Evolutionary conservation across 2,888 invertebrate species (phyloP), one percentile per base, ranked within the genome.

Genomic region (Microctonus hyperodae): DNA sequence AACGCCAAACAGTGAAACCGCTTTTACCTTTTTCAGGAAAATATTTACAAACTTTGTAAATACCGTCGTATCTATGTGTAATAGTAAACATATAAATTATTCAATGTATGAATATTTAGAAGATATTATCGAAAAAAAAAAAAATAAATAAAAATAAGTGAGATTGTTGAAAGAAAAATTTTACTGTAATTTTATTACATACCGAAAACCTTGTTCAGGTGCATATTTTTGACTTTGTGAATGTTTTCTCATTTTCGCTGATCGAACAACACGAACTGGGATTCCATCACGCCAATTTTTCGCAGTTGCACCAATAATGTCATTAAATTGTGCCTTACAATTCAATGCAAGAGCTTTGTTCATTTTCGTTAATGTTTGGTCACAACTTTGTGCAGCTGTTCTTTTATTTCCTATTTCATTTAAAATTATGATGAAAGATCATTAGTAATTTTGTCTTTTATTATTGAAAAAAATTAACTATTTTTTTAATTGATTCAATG

Each of bases 11-110:
- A 9, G 88, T 85, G 79, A 89, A 93, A 0, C 94, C 94, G 1
- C 93, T 91, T 75, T 90, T 87, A 0, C 93, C 94, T 67, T 87
- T 90, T 79, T 91, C 91, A 0, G 91, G 91, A 84, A 91, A 94
- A 79, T 94, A 95, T 75, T 91, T 93, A 0, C 93, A 91, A 0
- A 95, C 90, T 85, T 95, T 95, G 83, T 95, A 95, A 61, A 94
- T 90, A 0, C 95, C 95, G 78, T 95, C 95, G 80, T 95, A 95
- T 71, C 94, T 88, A 72, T 33, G 74, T 4, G 1, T 16, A 35
- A 20, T 2, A 74, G 5, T 61, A 13, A 31, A 25, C 1, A 16
- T 44, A 44, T 16, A 2, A 5, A 44, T 4, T 9, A 20, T 44
- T n/a, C 0, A 37, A 44, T 3, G 7, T 28, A 3, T 7, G 23